Evolutionary conservation across 2,888 invertebrate genomes (phyloP).

Genomic region (Ramazzottius varieornatus): DNA sequence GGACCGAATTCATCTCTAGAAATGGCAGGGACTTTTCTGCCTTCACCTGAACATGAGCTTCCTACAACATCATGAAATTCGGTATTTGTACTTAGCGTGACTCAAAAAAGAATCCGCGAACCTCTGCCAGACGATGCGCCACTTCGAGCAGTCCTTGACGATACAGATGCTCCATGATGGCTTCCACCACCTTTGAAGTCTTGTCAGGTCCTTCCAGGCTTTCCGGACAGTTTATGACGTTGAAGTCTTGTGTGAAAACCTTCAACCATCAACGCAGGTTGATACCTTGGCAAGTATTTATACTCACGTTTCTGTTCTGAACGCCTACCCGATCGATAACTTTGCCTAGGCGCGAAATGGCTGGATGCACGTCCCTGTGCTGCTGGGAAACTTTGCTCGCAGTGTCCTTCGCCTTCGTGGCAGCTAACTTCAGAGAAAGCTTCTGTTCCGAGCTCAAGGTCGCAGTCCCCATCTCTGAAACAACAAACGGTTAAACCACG

Average conservation of each 20-base stretch:
- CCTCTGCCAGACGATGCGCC: constrained; percentile 47
- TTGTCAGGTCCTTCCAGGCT: constrained; percentile 45
- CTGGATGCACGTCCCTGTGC: constrained; percentile 46
- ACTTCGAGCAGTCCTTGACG: constrained; percentile 78
- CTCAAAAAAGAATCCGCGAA: constrained; percentile 14
- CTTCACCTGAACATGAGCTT: constrained; percentile 38
- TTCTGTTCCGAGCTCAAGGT: neutral
- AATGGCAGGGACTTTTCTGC: constrained; percentile 44
- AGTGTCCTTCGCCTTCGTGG: constrained; percentile 51
- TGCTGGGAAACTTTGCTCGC: constrained; percentile 54
- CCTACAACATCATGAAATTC: constrained; percentile 27
- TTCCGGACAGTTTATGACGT: constrained; percentile 56
- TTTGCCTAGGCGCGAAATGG: constrained; percentile 74
- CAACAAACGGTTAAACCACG: neutral
- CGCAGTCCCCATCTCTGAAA: neutral
- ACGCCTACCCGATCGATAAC: constrained; percentile 50
- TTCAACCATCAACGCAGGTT: constrained; percentile 15
- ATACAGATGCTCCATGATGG: constrained; percentile 79
- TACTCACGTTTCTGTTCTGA: no score
- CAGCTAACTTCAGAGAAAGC: constrained; percentile 18
- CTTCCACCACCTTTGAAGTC: constrained; percentile 45
- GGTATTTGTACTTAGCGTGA: neutral
- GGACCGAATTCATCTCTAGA: constrained; percentile 52
- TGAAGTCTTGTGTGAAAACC: constrained; percentile 74
- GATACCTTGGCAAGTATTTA: no score